These are phyloP conservation scores for Coluber constrictor DNA, from an alignment of 2,797 vertebrate genomes.

Conservation along the genomic window DNA sequence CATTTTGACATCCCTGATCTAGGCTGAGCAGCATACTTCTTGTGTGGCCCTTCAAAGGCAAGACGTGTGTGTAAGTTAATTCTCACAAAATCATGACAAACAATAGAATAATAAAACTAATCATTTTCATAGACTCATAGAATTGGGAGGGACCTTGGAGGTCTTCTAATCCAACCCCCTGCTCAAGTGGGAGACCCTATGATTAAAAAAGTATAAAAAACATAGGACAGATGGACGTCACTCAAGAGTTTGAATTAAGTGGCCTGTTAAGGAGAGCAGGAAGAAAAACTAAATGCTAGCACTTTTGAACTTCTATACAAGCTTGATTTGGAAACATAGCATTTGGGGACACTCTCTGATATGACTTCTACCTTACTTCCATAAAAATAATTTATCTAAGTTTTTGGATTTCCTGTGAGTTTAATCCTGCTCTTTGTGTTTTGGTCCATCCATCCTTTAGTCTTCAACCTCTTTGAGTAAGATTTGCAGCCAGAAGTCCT, in stretches of 20 bases:
- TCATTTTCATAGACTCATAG: too few relatives aligned
- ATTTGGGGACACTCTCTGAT: not conserved
- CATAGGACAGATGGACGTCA: not conserved
- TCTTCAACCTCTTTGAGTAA: not conserved
- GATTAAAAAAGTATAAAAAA: not conserved
- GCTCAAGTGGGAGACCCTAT: too few relatives aligned
- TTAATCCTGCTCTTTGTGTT: not conserved
- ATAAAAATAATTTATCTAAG: not conserved
- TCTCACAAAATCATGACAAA: too few relatives aligned
- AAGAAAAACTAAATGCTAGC: not conserved
- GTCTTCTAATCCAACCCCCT: too few relatives aligned
- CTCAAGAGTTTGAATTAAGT: not conserved
- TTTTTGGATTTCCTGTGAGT: not conserved
- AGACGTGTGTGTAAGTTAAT: too few relatives aligned
- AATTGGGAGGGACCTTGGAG: too few relatives aligned
- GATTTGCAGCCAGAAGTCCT: not conserved
- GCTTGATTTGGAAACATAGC: not conserved
- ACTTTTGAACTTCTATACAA: not conserved
- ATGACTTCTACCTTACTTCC: not conserved
- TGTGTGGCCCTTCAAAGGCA: too few relatives aligned
- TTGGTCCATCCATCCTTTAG: not conserved
- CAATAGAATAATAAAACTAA: too few relatives aligned
- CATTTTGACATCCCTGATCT: too few relatives aligned
- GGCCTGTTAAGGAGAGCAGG: not conserved
- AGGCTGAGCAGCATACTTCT: too few relatives aligned